Conservation (phyloP, 2,797 vertebrate species). For the Glossophaga mutica region DNA sequence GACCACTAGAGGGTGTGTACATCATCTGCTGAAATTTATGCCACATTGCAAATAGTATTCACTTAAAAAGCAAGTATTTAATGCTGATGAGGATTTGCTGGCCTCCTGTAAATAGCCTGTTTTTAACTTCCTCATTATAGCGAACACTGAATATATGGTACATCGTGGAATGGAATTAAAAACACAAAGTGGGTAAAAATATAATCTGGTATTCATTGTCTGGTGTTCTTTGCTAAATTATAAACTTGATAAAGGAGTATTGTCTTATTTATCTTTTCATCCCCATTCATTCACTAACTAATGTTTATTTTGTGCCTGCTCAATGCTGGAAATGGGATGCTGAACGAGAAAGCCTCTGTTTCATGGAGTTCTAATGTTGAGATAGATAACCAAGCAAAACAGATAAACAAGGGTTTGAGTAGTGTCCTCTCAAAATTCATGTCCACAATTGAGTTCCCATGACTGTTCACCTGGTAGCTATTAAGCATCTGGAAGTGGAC, state of each 20-base stretch:
- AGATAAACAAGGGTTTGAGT: neutral
- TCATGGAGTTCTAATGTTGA: neutral
- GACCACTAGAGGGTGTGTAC: constrained; percentile 62
- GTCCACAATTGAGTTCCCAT: neutral
- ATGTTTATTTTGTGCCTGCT: neutral
- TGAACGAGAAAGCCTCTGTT: neutral
- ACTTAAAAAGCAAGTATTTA: neutral
- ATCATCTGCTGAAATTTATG: neutral
- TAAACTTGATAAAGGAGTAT: neutral
- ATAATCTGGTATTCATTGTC: neutral
- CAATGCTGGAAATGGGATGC: neutral
- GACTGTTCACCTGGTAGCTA: neutral
- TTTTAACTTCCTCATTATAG: neutral
- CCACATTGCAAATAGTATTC: neutral
- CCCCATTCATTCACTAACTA: neutral
- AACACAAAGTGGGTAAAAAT: constrained; percentile 20
- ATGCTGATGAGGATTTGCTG: neutral
- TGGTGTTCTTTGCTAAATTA: neutral
- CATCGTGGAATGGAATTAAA: neutral
- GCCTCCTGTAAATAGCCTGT: neutral
- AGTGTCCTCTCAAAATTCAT: neutral
- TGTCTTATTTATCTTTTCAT: neutral
- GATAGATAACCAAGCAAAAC: neutral
- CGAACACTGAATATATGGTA: neutral
- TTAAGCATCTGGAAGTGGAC: neutral